Evolutionary conservation across 2,113 vertebrate genomes (phyloP), one percentile per base, ranked within the genome.

Genomic region (Acanthisitta chloris): DNA sequence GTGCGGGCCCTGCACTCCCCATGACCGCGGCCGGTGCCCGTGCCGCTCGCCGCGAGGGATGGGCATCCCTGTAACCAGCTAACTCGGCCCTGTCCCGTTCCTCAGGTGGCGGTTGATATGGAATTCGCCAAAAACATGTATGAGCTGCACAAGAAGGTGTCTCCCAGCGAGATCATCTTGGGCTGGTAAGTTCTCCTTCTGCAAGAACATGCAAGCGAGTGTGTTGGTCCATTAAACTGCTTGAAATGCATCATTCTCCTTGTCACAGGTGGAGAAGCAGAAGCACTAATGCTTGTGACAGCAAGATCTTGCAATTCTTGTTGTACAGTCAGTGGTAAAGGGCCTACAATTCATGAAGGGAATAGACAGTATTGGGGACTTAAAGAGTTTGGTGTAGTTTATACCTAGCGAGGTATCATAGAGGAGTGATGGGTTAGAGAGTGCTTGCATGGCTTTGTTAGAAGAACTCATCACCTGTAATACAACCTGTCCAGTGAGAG

Each of bases 61-160:
- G 0, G 28, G 46, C 43, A 5, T 6, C 33, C 55, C 25, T 5
- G 55, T 49, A 25, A 31, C n/a, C 24, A 0, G 48, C 64, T 59
- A 48, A 57, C n/a, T 17, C 14, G n/a, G 54, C 13, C 12, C 57
- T 81, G 28, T 89, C 38, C 78, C 48, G 2, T 86, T 58, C 76
- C 46, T 19, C 91, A 99, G 99, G 99, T 99, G 81, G 99, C 99
- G 17, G 99, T 99, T 78, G 99, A 99, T 94, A 99, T 99, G 99
- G 99, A 99, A 91, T 99, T 99, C 69, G 99, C 99, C 33, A 99
- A 99, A 98, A 99, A 99, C 97, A 99, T 99, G 99, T 99, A 99
- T 28, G 99, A 99, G 92, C 94, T 99, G 36, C 99, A 99, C 96
- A 99, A 99, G 98, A 99, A 99, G 90, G 99, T 99, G 55, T 99